Base-by-base conservation (phyloP, 2,797 vertebrate species). In the Tenualosa thibaudeaui region DNA sequence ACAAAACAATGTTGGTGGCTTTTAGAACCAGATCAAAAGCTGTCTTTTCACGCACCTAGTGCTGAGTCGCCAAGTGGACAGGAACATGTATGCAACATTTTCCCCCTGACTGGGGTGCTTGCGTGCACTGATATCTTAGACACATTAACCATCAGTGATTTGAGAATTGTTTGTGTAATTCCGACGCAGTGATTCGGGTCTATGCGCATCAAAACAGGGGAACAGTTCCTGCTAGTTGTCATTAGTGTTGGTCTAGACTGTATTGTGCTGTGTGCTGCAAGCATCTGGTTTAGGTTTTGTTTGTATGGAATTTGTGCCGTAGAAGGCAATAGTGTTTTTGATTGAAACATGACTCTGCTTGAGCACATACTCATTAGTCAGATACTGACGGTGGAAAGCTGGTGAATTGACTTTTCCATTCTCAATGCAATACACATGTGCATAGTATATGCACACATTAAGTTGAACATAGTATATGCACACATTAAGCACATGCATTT, bases 31-130 rank as follows among this genome's bases (percentile, higher is more conserved):
- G 68, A 75, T 75, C 68, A 17, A 37, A 75, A 19, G 68, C 13
- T 37, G 15, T 19, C 3, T 58, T 58, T 88, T 85, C 88, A 82
- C 86, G 78, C 82, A 82, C 84, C 81, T 46, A 22, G 60, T 89
- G 86, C 86, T 84, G 8, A 51, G 87, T 83, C 85, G 83, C 82
- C 85, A 83, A 88, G 85, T 85, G 85, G 86, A 86, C 87, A 92
- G 90, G 89, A 0, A 2, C 17, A 19, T 89, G 88, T 82, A 81
- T 82, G 87, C 87, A 89, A 87, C 82, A 85, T 89, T 90, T 89
- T 87, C 89, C 84, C 40, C 40, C 19, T 37, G 13, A 50, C 17
- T 22, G 24, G 19, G 46, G 71, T 54, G 54, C 13, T 68, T n/a
- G 51, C 71, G 50, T 19, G 50, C 37, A 60, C 24, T 12, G 81